Conservation (phyloP, 37 sponge, comb jelly and placozoan genomes). For the Petrosia ficiformis region DNA sequence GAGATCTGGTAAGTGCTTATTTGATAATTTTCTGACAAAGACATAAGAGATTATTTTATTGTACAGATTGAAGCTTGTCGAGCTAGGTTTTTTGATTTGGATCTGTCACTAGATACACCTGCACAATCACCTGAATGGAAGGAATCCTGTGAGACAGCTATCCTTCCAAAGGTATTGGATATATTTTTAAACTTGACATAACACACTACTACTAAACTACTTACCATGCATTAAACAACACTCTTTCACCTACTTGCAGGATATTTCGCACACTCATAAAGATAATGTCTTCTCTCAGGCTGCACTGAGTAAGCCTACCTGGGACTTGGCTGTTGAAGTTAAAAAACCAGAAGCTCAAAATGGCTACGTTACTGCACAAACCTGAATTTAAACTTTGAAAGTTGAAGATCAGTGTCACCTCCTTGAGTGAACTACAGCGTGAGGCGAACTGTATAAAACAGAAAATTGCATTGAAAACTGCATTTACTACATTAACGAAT, state of each 20-base stretch:
- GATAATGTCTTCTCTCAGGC: constrained; percentile 19
- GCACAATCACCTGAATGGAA: too few relatives aligned
- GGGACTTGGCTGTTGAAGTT: constrained; percentile 22
- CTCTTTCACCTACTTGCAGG: too few relatives aligned
- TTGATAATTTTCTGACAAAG: not conserved
- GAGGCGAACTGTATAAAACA: too few relatives aligned
- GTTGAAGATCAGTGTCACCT: too few relatives aligned
- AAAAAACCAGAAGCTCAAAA: too few relatives aligned
- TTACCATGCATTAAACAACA: too few relatives aligned
- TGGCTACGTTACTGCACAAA: not conserved
- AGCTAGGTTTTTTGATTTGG: not conserved
- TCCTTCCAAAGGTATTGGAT: too few relatives aligned
- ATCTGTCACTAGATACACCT: not conserved
- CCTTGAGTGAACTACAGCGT: too few relatives aligned
- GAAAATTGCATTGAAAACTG: not conserved
- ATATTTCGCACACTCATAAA: constrained; percentile 11
- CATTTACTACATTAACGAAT: constrained; percentile 15
- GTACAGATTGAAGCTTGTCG: not conserved
- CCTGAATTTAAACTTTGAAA: too few relatives aligned
- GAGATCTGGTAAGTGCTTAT: constrained; percentile 29
- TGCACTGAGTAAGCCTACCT: not conserved
- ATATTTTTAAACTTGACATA: too few relatives aligned
- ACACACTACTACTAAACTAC: too few relatives aligned
- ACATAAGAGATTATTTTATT: not conserved
- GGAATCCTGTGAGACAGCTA: too few relatives aligned